Evolutionary conservation across 2,797 vertebrate species (phyloP).

Genomic region (Catamblyrhynchus diadema): DNA sequence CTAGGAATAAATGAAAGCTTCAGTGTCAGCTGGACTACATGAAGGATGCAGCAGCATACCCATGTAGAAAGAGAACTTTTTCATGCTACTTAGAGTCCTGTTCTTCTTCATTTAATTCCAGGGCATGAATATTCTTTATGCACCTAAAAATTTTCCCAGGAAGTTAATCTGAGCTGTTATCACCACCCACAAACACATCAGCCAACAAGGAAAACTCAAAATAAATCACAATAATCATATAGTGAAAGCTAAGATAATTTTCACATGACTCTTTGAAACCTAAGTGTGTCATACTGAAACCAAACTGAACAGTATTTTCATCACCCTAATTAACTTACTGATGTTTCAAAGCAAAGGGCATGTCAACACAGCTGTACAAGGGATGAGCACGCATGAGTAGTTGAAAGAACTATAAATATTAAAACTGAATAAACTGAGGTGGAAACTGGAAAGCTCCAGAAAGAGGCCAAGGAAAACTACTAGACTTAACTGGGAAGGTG

Average conservation of each 20-base stretch:
- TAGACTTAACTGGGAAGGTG: conserved; percentile 54
- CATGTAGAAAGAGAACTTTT: background rate
- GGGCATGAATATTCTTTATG: background rate
- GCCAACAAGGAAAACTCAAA: background rate
- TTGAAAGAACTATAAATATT: conserved; percentile 60
- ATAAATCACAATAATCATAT: background rate
- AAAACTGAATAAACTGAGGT: conserved; percentile 54
- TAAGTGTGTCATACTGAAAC: background rate
- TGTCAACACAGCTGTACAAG: conserved; percentile 56
- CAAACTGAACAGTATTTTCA: conserved; percentile 47
- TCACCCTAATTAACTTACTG: conserved; percentile 60
- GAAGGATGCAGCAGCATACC: background rate
- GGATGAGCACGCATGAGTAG: conserved; percentile 42
- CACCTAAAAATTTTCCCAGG: background rate
- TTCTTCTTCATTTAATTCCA: background rate
- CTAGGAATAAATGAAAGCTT: background rate
- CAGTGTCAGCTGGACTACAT: background rate
- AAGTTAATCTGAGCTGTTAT: background rate
- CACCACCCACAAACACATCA: background rate
- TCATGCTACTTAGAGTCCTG: background rate
- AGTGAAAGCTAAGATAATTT: conserved; percentile 30
- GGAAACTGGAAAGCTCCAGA: conserved; percentile 47
- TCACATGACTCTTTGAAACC: background rate
- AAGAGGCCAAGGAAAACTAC: conserved; percentile 50
- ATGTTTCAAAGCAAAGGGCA: conserved; percentile 67